Evolutionary conservation across 2,888 invertebrate species (phyloP), one percentile per base, ranked within the genome.

Genomic region (Lithophane socia): DNA sequence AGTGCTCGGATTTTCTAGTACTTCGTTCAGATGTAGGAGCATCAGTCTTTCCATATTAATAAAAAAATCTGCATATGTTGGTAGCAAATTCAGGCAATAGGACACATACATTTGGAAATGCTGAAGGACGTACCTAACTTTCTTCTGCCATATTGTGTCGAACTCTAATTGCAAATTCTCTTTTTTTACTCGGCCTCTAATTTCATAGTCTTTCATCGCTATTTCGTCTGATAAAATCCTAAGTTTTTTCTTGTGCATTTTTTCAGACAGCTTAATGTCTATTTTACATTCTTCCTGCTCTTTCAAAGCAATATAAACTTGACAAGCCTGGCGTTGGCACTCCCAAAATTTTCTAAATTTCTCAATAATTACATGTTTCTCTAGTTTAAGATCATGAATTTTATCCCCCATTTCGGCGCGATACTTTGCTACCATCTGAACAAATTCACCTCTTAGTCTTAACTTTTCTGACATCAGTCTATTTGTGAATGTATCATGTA

Each of bases 31-130:
- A 74, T 96, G 96, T 69, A 95, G 68, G 84, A 96, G 83, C 95
- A 96, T 93, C 61, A 96, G 80, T 73, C 94, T 95, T 85, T 96
- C 96, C 91, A 96, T 93, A 72, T 96, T 94, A 47, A 95, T 90
- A 83, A 96, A 96, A 86, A 96, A 96, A 1, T 95, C 96, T 1
- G 95, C 95, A 75, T 95, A 91, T 47, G 94, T 93, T 4, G 96
- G 96, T 72, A 96, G 74, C 24, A 89, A 85, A 37, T 92, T 92
- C 37, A 96, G 83, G 75, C 94, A 94, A 85, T 93, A 95, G n/a
- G 91, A 86, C 21, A 95, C 92, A 84, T 95, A 96, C 73, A 92
- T 85, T 90, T 95, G 96, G 75, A 96, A 94, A 77, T 91, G 93
- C 79, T 94, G 94, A 12, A 96, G 92, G 29, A 95, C 92, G 77